These are phyloP conservation scores for Australoheros scitulus DNA, from an alignment of 2,113 vertebrate genomes.

Conservation along the genomic window DNA sequence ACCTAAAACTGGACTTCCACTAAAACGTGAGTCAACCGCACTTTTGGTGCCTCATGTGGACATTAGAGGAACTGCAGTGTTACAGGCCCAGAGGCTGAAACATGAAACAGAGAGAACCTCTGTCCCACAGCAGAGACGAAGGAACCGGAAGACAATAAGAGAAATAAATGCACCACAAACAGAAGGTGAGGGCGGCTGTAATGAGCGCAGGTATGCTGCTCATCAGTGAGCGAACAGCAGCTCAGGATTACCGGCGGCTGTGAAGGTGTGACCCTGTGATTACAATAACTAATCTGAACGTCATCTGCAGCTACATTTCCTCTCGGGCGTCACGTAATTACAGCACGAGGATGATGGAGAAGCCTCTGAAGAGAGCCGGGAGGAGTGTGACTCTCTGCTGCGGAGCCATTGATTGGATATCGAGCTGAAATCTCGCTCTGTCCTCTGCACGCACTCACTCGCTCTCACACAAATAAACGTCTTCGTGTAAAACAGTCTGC, in stretches of 20 bases:
- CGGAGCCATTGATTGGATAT: neutral
- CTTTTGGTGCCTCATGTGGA: neutral
- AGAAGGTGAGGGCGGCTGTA: neutral
- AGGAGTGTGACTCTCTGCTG: constrained; percentile 6
- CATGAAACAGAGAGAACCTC: too few relatives aligned
- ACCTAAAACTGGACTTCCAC: neutral
- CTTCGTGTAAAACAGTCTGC: neutral
- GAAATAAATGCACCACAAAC: neutral
- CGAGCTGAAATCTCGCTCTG: neutral
- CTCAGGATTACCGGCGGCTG: neutral
- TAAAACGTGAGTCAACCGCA: neutral
- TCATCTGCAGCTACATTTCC: neutral
- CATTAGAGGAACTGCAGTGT: neutral
- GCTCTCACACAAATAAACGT: neutral
- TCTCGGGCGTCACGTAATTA: constrained; percentile 11
- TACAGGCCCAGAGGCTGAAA: too few relatives aligned
- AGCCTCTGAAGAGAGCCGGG: neutral
- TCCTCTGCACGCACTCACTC: neutral
- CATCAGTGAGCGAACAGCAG: too few relatives aligned
- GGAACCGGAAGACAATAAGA: neutral
- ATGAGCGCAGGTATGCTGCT: neutral
- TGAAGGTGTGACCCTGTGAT: neutral
- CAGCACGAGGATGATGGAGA: constrained; percentile 16
- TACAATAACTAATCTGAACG: constrained; percentile 12
- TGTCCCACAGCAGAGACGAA: neutral